Base-by-base conservation (phyloP, 2,888 invertebrate species). In the Portevinia maculata region DNA sequence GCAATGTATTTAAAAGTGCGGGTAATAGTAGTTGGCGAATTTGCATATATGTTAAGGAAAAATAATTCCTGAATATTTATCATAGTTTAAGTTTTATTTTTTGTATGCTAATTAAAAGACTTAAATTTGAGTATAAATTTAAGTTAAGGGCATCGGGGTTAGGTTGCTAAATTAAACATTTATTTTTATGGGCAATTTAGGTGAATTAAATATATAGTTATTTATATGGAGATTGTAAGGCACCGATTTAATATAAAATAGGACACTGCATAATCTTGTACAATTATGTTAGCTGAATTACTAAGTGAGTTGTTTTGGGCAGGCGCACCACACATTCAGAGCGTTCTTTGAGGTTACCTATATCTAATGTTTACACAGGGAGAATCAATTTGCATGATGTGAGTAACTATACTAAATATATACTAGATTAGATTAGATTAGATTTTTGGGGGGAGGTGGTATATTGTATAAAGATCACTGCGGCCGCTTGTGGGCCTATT, bases 61-160 rank as follows among this genome's bases (percentile, higher is more conserved):
- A 75, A 71, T 48, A 70, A 17, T 65, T 81, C 70, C 81, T 75
- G 70, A 76, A 76, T 81, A 81, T 70, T 81, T 81, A 81, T 75
- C 81, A 81, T 81, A 70, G 39, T 74, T 74, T 70, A 70, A 39
- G 46, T 59, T 53, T 53, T 65, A 53, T 62, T 64, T 32, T 44
- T 46, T 19, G 11, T 11, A 9, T 28, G 52, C 17, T 24, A 52
- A 50, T 50, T 34, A 6, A 67, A 53, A 30, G 21, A 59, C 65
- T 65, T 52, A 37, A 30, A 70, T 57, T 75, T 60, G 24, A 28
- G 37, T 28, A 41, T 30, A 52, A 53, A 50, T 34, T 46, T 59
- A 44, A 44, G 48, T 55, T 24, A 50, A 24, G 69, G 57, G 57
- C 48, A 39, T 37, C 8, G 17, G 9, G 48, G 67, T 34, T 37